Evolutionary conservation across 1,140 invertebrate genomes (phyloP).

Genomic region (Musca domestica): DNA sequence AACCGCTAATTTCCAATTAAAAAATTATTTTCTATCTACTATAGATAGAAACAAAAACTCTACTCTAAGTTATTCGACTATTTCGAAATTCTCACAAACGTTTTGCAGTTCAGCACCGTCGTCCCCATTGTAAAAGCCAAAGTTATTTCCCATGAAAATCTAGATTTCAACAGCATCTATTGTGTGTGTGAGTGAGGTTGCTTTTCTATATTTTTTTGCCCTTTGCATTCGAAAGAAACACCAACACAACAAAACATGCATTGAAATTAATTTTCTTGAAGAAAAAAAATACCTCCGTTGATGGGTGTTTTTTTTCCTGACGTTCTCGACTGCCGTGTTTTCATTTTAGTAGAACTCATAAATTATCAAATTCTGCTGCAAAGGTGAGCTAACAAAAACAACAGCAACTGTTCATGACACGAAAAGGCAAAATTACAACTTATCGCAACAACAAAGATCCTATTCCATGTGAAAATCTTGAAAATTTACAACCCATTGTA

Average conservation of each 20-base stretch:
- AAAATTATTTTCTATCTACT: too few relatives aligned
- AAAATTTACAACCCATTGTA: conserved; percentile 18
- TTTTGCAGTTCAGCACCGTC: background rate
- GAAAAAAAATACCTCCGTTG: background rate
- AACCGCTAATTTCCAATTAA: too few relatives aligned
- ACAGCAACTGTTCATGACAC: conserved; percentile 16
- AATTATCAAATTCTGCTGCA: conserved; percentile 14
- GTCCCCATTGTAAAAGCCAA: background rate
- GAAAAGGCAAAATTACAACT: conserved; percentile 11
- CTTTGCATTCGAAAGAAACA: too few relatives aligned
- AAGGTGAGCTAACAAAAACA: conserved; percentile 11
- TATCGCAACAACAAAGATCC: conserved; percentile 17
- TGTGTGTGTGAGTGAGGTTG: too few relatives aligned
- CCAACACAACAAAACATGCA: too few relatives aligned
- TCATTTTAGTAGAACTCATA: background rate
- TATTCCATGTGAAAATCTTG: conserved; percentile 15
- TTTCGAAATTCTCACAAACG: background rate
- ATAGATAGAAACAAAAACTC: background rate
- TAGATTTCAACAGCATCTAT: conserved; percentile 13
- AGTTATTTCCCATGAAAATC: conserved; percentile 11
- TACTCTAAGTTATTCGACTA: background rate
- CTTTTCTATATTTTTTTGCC: too few relatives aligned
- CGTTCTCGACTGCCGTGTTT: background rate
- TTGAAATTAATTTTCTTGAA: conserved; percentile 2
- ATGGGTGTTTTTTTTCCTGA: background rate